phyloP scores from a whole-genome alignment of 2,797 vertebrate genomes.

The Rhinella marina region DNA sequence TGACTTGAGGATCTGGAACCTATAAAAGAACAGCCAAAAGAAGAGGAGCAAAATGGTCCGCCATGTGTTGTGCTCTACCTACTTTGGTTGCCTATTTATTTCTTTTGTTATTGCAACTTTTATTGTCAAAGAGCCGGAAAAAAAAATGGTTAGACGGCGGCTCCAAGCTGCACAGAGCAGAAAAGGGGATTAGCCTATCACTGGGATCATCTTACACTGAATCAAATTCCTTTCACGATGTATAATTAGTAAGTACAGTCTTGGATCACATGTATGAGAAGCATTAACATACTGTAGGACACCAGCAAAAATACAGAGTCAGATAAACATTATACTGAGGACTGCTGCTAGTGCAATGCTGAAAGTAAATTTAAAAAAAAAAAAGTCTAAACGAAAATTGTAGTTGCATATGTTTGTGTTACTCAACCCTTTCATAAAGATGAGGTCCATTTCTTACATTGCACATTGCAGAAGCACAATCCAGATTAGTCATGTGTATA shows the following conservation, averaged over 20 bases:
- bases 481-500: neutral
- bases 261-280: slow-evolving; percentile 66
- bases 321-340: neutral
- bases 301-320: neutral
- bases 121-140: slow-evolving; percentile 83
- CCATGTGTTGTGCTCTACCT: slow-evolving; percentile 85
- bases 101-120: slow-evolving; percentile 97
- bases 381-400: neutral
- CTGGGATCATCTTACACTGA: slow-evolving; percentile 98
- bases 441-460: neutral
- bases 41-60: slow-evolving; percentile 73
- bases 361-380: neutral
- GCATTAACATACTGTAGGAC: slow-evolving; percentile 66
- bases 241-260: slow-evolving; percentile 80
- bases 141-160: slow-evolving; percentile 76
- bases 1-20: slow-evolving; percentile 79
- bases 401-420: neutral
- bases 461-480: neutral
- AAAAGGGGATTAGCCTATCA: slow-evolving; percentile 96
- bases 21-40: slow-evolving; percentile 95
- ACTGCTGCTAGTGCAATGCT: neutral
- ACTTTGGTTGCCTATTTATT: slow-evolving; percentile 82
- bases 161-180: slow-evolving; percentile 86
- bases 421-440: no score
- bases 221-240: slow-evolving; percentile 84